Base-by-base conservation (phyloP, 2,888 invertebrate species). In the Thecophora atra region DNA sequence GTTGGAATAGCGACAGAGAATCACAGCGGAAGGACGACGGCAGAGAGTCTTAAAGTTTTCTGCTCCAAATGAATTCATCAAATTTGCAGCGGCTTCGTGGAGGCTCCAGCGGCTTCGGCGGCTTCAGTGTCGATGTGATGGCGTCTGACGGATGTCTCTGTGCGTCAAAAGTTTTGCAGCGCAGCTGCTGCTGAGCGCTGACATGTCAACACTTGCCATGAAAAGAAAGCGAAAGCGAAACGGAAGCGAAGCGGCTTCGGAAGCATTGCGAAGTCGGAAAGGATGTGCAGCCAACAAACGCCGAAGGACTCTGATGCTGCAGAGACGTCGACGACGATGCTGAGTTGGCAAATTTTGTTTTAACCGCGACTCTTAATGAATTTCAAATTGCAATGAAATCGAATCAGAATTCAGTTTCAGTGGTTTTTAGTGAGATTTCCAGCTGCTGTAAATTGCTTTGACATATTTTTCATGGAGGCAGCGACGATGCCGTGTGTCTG, bases 381-480 rank as follows among this genome's bases (percentile, higher is more conserved):
- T 70, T 51, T 47, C 28, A 62, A 70, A 70, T 70, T 70, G 70
- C 62, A 70, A 62, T 70, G 60, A 60, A 70, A 70, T 47, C 62
- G 70, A 62, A 70, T 62, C 47, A 47, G 62, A 70, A 62, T 70
- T 70, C 37, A 51, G 62, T 30, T 70, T 70, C 30, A 51, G 62
- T 30, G 70, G 63, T 30, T 63, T 63, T 62, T 19, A 58, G 52
- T n/a, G 58, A 56, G 60, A 21, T 62, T 70, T 62, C 30, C 21
- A 11, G 63, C 17, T 62, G 21, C 56, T 51, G 17, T n/a, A 70
- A 62, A 63, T 70, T 63, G 62, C 58, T 70, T 62, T 70, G 70
- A 70, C 70, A 62, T 58, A 68, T 54, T 68, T 68, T 56, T 56
- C 11, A 47, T 47, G 4, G 47, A 47, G 15, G 13, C 3, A 47